Conservation (phyloP, 2,113 vertebrate genomes). For the Cryptotis parvus region DNA sequence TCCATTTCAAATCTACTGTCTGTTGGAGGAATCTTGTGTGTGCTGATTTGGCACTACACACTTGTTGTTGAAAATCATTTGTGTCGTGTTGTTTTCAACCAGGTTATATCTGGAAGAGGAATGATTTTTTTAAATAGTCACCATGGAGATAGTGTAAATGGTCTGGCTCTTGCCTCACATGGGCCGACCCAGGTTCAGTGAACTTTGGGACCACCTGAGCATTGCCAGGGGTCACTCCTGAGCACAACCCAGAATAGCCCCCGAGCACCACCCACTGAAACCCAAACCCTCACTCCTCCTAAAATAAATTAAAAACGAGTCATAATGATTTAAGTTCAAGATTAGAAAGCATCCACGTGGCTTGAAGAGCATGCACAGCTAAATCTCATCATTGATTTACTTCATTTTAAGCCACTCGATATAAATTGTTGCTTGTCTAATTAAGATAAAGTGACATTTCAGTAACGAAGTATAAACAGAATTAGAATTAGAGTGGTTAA, state of each 20-base stretch:
- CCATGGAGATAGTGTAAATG: no score
- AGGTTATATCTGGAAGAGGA: slow-evolving; percentile 54
- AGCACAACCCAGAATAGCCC: background rate
- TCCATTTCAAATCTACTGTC: slow-evolving; percentile 22
- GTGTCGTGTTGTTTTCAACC: slow-evolving; percentile 24
- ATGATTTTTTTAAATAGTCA: slow-evolving; percentile 23
- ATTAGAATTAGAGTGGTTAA: slow-evolving; percentile 15
- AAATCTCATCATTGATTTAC: background rate
- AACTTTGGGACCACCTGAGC: no score
- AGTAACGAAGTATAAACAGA: background rate
- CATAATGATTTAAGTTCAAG: slow-evolving; percentile 18
- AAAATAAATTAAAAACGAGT: background rate
- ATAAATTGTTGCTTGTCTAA: background rate
- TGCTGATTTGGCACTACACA: slow-evolving; percentile 52
- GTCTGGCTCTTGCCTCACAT: no score
- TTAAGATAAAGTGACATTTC: slow-evolving; percentile 39
- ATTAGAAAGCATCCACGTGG: slow-evolving; percentile 21
- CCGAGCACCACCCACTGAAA: no score
- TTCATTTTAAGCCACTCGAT: background rate
- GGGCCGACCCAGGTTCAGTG: no score
- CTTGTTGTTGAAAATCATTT: slow-evolving; percentile 44
- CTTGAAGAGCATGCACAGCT: slow-evolving; percentile 25
- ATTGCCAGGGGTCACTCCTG: no score
- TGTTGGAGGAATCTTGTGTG: background rate
- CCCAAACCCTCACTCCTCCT: no score